Conservation (phyloP, 2,797 vertebrate species). For the Diplodus sargus region DNA sequence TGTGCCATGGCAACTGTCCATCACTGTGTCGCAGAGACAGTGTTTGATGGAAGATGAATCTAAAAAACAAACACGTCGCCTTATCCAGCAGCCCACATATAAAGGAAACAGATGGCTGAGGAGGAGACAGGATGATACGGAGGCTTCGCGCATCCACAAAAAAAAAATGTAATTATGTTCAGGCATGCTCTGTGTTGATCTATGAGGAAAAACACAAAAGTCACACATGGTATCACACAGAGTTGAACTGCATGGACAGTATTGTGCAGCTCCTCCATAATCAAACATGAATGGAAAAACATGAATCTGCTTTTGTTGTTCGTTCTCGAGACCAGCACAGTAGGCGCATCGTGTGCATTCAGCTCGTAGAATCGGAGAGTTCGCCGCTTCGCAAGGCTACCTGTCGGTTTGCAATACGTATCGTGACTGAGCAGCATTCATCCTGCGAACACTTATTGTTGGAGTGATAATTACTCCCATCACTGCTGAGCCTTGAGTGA, state of each 20-base stretch:
- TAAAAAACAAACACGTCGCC: not conserved
- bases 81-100: slow-evolving; percentile 16
- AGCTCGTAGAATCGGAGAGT: slow-evolving; percentile 10
- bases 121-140: slow-evolving; percentile 22
- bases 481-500: not conserved
- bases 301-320: slow-evolving; percentile 18
- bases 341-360: slow-evolving; percentile 15
- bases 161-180: slow-evolving; percentile 33
- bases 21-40: not conserved
- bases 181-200: slow-evolving; percentile 60
- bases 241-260: slow-evolving; percentile 33
- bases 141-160: slow-evolving; percentile 25
- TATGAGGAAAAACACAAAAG: slow-evolving; percentile 32
- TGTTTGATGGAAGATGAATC: slow-evolving; percentile 13
- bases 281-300: slow-evolving; percentile 22
- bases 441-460: not conserved
- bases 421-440: not conserved
- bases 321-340: not conserved
- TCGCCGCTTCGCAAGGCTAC: not conserved
- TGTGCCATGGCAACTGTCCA: slow-evolving; percentile 19
- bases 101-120: slow-evolving; percentile 19
- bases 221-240: slow-evolving; percentile 18
- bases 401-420: not conserved
- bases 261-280: slow-evolving; percentile 8
- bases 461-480: not conserved